A percentile compares a stretch with the other conserved stretches of the same genome.
Evolutionary conservation across 2,888 invertebrate species (phyloP).

Genomic region (Amblyjoppa fuscipennis): DNA sequence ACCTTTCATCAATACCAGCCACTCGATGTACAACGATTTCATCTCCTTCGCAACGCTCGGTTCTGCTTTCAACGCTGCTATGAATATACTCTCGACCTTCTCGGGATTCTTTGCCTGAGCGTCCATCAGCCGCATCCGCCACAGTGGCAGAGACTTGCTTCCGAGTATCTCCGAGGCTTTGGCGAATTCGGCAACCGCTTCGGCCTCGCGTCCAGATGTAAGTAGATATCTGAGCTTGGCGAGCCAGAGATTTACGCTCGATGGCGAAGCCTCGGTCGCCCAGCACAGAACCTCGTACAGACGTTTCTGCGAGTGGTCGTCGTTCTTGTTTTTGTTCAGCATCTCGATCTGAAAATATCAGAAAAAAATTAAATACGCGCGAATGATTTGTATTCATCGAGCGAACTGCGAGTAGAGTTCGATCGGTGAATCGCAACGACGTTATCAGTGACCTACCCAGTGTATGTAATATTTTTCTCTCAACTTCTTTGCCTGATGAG

Average conservation of each 20-base stretch:
- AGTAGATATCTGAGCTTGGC: slow-evolving; percentile 85
- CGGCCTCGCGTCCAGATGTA: slow-evolving; percentile 83
- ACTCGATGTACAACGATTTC: slow-evolving; percentile 88
- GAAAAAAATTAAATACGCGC: not conserved
- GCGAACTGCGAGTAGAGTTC: not conserved
- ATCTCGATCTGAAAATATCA: slow-evolving; percentile 77
- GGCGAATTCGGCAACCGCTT: slow-evolving; percentile 84
- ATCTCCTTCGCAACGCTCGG: slow-evolving; percentile 86
- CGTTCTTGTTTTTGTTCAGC: slow-evolving; percentile 75
- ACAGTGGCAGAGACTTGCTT: slow-evolving; percentile 84
- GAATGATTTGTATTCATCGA: not conserved
- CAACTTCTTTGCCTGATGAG: slow-evolving; percentile 85
- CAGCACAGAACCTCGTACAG: slow-evolving; percentile 82
- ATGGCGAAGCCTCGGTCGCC: slow-evolving; percentile 85
- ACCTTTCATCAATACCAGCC: slow-evolving; percentile 86
- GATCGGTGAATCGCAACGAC: not conserved
- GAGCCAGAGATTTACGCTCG: slow-evolving; percentile 86
- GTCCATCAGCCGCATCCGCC: slow-evolving; percentile 84
- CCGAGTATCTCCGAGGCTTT: slow-evolving; percentile 83
- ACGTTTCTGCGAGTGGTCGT: slow-evolving; percentile 75
- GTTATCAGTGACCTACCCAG: slow-evolving; percentile 82
- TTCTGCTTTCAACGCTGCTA: slow-evolving; percentile 86
- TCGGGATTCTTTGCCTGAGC: slow-evolving; percentile 80
- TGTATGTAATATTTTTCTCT: slow-evolving; percentile 86
- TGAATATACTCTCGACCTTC: slow-evolving; percentile 84